Evolutionary conservation across 2,888 invertebrate species (phyloP).

Genomic region (Chrysolina oricalcia): DNA sequence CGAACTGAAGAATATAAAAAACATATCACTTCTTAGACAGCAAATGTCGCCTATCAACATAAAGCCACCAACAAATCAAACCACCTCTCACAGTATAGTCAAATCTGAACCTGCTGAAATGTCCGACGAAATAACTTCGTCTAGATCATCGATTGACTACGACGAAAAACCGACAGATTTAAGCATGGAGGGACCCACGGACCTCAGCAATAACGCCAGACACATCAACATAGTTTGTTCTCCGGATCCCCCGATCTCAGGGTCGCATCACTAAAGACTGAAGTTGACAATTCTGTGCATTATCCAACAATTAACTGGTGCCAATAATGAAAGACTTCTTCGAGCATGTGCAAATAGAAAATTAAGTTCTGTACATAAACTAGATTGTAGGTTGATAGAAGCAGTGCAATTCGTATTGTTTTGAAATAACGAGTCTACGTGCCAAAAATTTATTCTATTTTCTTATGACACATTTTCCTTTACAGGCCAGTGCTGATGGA

Average conservation of each 20-base stretch:
- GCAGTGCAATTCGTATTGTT: conserved; percentile 57
- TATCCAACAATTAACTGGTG: conserved; percentile 49
- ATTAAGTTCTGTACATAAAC: conserved; percentile 57
- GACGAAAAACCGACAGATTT: conserved; percentile 72
- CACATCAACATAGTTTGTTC: conserved; percentile 70
- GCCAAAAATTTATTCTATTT: conserved; percentile 58
- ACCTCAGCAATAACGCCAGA: conserved; percentile 67
- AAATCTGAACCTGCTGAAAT: conserved; percentile 65
- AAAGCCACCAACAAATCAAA: conserved; percentile 56
- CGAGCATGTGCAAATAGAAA: conserved; percentile 58
- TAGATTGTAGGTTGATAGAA: conserved; percentile 51
- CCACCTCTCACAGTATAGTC: conserved; percentile 54
- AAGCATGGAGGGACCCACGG: conserved; percentile 70
- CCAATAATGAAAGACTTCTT: conserved; percentile 53
- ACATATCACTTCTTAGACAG: conserved; percentile 90
- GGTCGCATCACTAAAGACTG: conserved; percentile 57
- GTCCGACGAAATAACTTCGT: conserved; percentile 39
- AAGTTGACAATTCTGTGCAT: conserved; percentile 49
- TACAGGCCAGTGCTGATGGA: no score
- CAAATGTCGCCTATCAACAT: conserved; percentile 75
- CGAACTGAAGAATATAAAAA: conserved; percentile 94
- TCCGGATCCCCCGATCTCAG: conserved; percentile 67
- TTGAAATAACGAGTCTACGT: conserved; percentile 53
- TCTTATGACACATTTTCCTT: conserved; percentile 47
- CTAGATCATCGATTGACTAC: conserved; percentile 52